A percentile compares a stretch with the other conserved stretches of the same genome.
These are phyloP conservation scores for Mormoops blainvillei DNA, from an alignment of 2,113 vertebrate species.

Conservation along the genomic window DNA sequence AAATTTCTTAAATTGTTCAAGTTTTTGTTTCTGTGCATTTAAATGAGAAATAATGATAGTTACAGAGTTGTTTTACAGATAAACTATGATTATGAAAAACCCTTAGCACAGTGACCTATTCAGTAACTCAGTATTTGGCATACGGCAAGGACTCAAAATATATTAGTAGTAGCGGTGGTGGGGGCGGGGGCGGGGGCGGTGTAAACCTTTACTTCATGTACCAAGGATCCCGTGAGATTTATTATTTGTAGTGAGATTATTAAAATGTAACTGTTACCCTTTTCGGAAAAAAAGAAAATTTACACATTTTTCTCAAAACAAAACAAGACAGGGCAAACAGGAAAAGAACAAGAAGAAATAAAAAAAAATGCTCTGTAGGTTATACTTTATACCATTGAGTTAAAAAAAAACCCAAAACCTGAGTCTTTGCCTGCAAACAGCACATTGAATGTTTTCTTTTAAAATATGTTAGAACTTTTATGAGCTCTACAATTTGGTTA, in stretches of 20 bases:
- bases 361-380: not conserved
- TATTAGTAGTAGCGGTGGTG: not conserved
- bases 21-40: not conserved
- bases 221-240: not conserved
- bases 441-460: not conserved
- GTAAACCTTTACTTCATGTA: not conserved
- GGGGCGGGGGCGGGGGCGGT: not conserved
- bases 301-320: not conserved
- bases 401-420: not conserved
- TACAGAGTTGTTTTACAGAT: not conserved
- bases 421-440: not conserved
- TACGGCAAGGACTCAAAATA: not conserved
- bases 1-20: not conserved
- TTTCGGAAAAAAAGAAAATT: not conserved
- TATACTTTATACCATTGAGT: not conserved
- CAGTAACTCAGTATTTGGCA: not conserved
- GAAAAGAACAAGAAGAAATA: not conserved
- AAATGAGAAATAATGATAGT: not conserved
- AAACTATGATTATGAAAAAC: not conserved
- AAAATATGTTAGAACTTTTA: constrained; percentile 39
- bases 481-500: constrained; percentile 63
- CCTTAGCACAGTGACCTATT: not conserved
- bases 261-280: not conserved
- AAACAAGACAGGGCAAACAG: not conserved
- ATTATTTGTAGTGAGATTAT: not conserved